A percentile compares a stretch with the other conserved stretches of the same genome.
These are phyloP conservation scores for Petromus typicus DNA, from an alignment of 2,113 vertebrate genomes.

Conservation along the genomic window DNA sequence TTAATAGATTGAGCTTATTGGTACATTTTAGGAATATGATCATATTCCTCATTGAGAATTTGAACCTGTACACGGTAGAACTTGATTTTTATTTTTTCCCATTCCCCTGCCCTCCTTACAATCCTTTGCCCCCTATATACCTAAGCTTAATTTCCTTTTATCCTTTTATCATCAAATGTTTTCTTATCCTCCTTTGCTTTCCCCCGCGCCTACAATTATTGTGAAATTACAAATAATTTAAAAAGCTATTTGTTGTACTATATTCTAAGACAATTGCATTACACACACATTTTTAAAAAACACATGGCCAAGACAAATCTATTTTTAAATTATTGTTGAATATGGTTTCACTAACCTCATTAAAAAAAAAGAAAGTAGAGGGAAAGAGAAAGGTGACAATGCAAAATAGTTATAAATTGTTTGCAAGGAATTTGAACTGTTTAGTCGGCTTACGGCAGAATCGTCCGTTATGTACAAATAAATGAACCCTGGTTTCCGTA, in stretches of 20 bases:
- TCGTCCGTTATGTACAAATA: background rate
- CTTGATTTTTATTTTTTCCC: no score
- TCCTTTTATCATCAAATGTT: no score
- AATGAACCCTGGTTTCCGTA: background rate
- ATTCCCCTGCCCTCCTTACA: no score
- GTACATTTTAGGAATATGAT: no score
- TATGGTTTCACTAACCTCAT: slow-evolving; percentile 12
- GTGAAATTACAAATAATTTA: background rate
- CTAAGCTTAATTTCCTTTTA: no score
- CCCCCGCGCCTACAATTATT: background rate
- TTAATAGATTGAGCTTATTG: no score
- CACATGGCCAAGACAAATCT: background rate
- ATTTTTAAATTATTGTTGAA: slow-evolving; percentile 34
- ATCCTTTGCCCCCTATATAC: no score
- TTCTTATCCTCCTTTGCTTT: no score
- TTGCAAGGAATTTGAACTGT: background rate
- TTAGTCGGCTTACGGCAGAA: background rate
- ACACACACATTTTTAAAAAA: slow-evolving; percentile 54
- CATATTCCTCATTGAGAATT: no score
- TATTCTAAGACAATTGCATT: slow-evolving; percentile 48
- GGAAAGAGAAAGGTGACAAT: background rate
- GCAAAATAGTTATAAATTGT: background rate
- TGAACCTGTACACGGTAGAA: no score
- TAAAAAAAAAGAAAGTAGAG: background rate
- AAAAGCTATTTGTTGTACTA: background rate